Conservation (phyloP, 2,888 invertebrate genomes). For the Norana najaformis region DNA sequence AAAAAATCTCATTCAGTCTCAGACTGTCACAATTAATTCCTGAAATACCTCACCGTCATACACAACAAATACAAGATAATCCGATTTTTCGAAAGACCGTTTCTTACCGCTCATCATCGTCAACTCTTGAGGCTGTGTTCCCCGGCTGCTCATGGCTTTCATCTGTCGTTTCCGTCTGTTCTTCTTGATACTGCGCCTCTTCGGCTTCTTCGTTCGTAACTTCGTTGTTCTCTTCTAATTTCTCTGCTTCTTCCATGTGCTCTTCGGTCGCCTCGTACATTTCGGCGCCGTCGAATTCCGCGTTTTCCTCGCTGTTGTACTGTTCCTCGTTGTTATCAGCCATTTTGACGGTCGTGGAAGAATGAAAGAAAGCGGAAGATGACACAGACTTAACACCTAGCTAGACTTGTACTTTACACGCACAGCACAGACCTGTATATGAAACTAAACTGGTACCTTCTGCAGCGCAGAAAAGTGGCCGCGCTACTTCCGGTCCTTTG, state of each 20-base stretch:
- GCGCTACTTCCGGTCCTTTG: no score
- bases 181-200: slow-evolving; percentile 8
- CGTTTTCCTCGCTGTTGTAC: background rate
- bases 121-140: slow-evolving; percentile 42
- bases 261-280: slow-evolving; percentile 22
- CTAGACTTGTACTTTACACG: background rate
- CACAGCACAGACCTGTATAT: background rate
- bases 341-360: background rate
- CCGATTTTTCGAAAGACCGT: background rate
- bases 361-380: background rate
- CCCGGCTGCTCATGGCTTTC: slow-evolving; percentile 14
- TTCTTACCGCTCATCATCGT: slow-evolving; percentile 45
- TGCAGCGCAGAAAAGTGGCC: no score
- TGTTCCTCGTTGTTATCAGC: background rate
- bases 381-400: background rate
- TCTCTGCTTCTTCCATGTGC: background rate
- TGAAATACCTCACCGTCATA: background rate
- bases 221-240: slow-evolving; percentile 27
- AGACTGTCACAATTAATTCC: background rate
- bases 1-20: background rate
- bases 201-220: slow-evolving; percentile 25
- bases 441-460: no score
- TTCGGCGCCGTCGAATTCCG: slow-evolving; percentile 10
- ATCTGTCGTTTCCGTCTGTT: slow-evolving; percentile 18
- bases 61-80: background rate